A percentile compares a stretch with the other conserved stretches of the same genome.
phyloP scores from a whole-genome alignment of 1,140 invertebrate species.

The Scaptomyza pallida region DNA sequence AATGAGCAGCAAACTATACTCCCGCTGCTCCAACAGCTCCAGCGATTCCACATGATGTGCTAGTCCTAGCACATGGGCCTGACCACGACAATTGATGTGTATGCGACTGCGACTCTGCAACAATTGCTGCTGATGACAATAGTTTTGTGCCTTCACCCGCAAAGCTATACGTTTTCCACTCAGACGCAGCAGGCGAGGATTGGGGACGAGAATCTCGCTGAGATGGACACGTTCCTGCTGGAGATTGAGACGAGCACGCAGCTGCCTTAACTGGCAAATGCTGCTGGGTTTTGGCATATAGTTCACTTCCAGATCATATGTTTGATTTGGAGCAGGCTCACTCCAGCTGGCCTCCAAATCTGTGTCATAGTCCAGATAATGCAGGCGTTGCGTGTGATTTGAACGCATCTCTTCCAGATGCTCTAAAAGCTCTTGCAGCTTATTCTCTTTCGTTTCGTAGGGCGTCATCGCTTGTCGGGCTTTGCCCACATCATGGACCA shows the following conservation, averaged over 20 bases:
- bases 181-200: slow-evolving; percentile 1
- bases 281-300: neutral
- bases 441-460: neutral
- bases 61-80: slow-evolving; percentile 53
- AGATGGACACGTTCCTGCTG: slow-evolving; percentile 34
- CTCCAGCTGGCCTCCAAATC: slow-evolving; percentile 30
- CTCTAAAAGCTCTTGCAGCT: slow-evolving; percentile 12
- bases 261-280: slow-evolving; percentile 37
- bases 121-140: slow-evolving; percentile 40
- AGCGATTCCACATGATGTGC: slow-evolving; percentile 52
- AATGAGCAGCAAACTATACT: slow-evolving; percentile 39
- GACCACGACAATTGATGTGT: slow-evolving; percentile 47
- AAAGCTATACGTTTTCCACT: neutral
- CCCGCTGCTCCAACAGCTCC: slow-evolving; percentile 13
- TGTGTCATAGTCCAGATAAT: slow-evolving; percentile 64
- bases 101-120: slow-evolving; percentile 54
- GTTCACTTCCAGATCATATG: slow-evolving; percentile 6
- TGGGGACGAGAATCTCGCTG: slow-evolving; percentile 25
- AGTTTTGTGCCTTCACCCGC: slow-evolving; percentile 56
- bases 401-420: neutral
- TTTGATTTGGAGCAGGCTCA: slow-evolving; percentile 1
- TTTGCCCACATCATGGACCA: slow-evolving; percentile 12
- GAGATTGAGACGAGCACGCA: slow-evolving; percentile 32
- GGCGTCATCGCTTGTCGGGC: neutral
- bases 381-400: slow-evolving; percentile 26